phyloP scores from a whole-genome alignment of 2,113 vertebrate genomes.

The Falcunculus frontatus region DNA sequence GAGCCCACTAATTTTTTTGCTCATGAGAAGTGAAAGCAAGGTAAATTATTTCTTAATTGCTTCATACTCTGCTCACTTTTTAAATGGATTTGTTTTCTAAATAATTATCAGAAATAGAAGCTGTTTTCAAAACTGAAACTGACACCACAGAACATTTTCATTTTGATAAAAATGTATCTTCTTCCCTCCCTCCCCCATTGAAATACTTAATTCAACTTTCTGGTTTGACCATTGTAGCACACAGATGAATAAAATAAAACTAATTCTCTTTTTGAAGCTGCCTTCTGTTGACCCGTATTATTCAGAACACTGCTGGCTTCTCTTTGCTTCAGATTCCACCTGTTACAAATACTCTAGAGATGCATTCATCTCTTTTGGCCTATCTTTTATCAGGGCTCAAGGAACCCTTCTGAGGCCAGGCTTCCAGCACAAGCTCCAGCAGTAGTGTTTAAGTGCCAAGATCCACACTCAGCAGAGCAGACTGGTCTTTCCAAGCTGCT shows the following conservation, averaged over 20 bases:
- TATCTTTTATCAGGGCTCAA: neutral
- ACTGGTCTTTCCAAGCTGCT: neutral
- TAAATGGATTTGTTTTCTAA: neutral
- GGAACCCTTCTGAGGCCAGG: neutral
- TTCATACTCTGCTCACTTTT: neutral
- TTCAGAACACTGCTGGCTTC: neutral
- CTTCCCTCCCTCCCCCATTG: neutral
- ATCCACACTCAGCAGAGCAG: neutral
- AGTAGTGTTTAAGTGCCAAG: neutral
- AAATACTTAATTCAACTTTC: neutral
- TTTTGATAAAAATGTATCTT: neutral
- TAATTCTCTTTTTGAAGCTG: neutral
- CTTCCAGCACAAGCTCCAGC: neutral
- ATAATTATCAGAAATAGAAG: neutral
- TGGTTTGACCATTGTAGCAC: neutral
- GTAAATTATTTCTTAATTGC: neutral
- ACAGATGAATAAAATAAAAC: neutral
- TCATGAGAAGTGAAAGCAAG: neutral
- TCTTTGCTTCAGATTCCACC: neutral
- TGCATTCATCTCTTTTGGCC: neutral
- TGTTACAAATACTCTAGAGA: neutral
- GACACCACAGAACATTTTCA: neutral
- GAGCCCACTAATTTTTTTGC: neutral
- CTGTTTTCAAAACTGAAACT: neutral
- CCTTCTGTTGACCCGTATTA: neutral